Conservation (phyloP, 2,113 vertebrate species). For the Caloenas nicobarica region DNA sequence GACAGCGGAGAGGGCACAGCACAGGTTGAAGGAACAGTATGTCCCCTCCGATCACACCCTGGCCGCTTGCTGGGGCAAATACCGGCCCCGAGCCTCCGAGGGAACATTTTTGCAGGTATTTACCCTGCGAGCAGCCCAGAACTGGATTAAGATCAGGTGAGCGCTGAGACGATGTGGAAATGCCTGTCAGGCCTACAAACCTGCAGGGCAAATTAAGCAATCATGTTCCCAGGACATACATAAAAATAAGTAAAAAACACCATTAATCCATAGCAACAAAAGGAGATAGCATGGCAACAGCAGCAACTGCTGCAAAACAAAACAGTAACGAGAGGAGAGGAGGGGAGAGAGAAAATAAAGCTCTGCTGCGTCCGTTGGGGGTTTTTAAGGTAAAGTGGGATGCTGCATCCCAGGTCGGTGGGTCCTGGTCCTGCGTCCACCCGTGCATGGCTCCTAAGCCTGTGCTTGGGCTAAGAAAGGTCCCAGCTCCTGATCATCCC, state of each 20-base stretch:
- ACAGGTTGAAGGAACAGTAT: background rate
- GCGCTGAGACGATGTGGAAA: background rate
- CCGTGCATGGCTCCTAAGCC: background rate
- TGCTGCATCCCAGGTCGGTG: background rate
- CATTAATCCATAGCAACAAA: conserved; percentile 68
- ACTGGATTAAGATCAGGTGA: conserved; percentile 15
- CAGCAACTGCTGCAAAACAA: conserved; percentile 57
- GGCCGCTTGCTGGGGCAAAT: background rate
- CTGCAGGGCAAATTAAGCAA: conserved; percentile 59
- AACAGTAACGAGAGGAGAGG: background rate
- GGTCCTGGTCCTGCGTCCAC: background rate
- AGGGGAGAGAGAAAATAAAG: background rate
- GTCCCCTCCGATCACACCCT: background rate
- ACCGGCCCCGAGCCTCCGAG: background rate
- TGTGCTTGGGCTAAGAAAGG: background rate
- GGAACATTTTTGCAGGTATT: conserved; percentile 43
- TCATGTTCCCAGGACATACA: conserved; percentile 54
- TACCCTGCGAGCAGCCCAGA: conserved; percentile 5
- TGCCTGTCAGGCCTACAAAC: conserved; percentile 2
- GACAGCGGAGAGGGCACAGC: background rate
- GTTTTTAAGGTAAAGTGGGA: background rate
- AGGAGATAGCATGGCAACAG: conserved; percentile 57
- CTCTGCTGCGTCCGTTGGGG: background rate
- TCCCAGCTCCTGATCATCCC: background rate
- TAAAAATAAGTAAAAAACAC: conserved; percentile 64